Percentiles rank a stretch among this genome's conserved stretches.
Conservation (phyloP, 2,113 vertebrate genomes). For the Miniopterus natalensis region DNA sequence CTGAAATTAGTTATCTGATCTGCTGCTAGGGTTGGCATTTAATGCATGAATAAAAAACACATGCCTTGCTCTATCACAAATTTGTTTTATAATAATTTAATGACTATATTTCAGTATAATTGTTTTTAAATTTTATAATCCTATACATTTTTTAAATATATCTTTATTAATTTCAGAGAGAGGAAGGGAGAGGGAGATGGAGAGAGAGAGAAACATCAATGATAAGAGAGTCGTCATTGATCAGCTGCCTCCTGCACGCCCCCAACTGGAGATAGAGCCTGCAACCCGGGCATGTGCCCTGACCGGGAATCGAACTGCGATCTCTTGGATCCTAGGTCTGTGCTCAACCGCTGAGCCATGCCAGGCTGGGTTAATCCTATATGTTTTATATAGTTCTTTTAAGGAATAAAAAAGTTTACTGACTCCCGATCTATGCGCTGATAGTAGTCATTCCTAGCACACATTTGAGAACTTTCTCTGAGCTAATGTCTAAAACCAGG, state of each 20-base stretch:
- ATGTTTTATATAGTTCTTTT: not conserved
- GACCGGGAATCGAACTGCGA: too few relatives aligned
- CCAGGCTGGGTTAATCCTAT: not conserved
- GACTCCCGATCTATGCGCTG: not conserved
- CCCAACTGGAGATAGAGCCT: too few relatives aligned
- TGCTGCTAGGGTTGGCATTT: not conserved
- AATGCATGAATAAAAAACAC: conserved; percentile 32
- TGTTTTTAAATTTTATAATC: not conserved
- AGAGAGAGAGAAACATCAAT: too few relatives aligned
- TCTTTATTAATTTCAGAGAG: too few relatives aligned
- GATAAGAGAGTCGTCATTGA: too few relatives aligned
- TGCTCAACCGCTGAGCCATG: too few relatives aligned
- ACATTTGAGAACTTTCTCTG: conserved; percentile 18
- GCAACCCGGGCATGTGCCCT: too few relatives aligned
- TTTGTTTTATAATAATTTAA: not conserved
- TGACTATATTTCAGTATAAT: not conserved
- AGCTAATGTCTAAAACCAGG: not conserved
- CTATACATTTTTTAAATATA: not conserved
- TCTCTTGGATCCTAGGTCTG: too few relatives aligned
- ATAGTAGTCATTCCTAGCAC: not conserved
- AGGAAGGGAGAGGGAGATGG: too few relatives aligned
- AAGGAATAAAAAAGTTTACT: not conserved
- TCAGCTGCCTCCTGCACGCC: too few relatives aligned
- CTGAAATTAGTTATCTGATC: conserved; percentile 8
- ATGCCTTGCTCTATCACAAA: not conserved